Base-by-base conservation (phyloP, 2,888 invertebrate genomes). In the Calephelis perditalis region DNA sequence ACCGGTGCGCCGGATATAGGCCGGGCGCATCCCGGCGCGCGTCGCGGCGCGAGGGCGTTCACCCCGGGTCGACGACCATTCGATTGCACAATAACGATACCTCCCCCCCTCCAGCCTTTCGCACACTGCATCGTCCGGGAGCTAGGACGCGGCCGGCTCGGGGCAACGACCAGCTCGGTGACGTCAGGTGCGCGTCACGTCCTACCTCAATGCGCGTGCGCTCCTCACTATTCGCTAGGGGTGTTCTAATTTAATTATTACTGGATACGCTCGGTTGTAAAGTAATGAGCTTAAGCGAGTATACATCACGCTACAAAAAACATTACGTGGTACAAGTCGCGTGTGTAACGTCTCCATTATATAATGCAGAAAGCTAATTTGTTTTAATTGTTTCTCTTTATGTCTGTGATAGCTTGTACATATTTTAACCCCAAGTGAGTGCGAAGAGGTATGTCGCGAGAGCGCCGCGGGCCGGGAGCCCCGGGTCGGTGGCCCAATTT, bases 131-230 rank as follows among this genome's bases (percentile, higher is more conserved):
- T 56, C 35, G 76, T 82, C 83, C 84, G 79, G 84, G 85, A 82
- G 77, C 79, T 74, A 79, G 78, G 81, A 79, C 82, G 78, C 76
- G 79, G 77, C 77, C 75, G 74, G 76, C 73, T 69, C 76, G 71
- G 74, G 72, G 82, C 87, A 82, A 78, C 83, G 89, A 83, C 86
- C 87, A 82, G 66, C 78, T 81, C 79, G 75, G 74, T 89, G 88
- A 89, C 89, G 91, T 88, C 82, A 80, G 69, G 65, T 73, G 78
- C 78, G 81, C 92, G 92, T 91, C 92, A 91, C 86, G 88, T 83
- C 91, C 91, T 90, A 91, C 91, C 91, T 91, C 91, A 91, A 91
- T 89, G 86, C 87, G 90, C 84, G 86, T 85, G 88, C 88, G 87
- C 88, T 84, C 87, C 82, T 83, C 74, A 72, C 35, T 52, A 52